Evolutionary conservation across 1,140 invertebrate genomes (phyloP).

Genomic region (Steinernema feltiae): DNA sequence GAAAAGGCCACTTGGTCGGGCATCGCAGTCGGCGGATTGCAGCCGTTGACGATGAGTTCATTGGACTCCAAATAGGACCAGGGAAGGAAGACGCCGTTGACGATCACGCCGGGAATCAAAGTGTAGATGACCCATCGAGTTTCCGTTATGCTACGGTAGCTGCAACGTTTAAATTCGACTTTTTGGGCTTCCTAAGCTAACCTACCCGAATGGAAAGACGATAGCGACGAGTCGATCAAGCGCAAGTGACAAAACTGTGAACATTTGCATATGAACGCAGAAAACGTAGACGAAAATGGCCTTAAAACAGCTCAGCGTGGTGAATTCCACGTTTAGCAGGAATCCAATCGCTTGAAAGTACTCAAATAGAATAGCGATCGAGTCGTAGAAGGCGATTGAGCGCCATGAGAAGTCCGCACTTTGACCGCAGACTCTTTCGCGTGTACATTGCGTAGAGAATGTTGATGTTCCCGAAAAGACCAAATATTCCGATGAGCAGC

Average conservation of each 20-base stretch:
- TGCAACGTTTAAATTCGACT: no score
- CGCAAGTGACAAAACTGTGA: background rate
- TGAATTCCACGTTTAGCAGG: background rate
- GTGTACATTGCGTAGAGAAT: background rate
- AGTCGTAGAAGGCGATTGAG: background rate
- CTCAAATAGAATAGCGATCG: background rate
- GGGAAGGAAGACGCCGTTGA: background rate
- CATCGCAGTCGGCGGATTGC: background rate
- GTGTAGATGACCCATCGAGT: background rate
- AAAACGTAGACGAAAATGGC: background rate
- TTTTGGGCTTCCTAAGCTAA: no score
- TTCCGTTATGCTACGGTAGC: background rate
- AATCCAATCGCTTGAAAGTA: background rate
- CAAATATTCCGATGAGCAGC: background rate
- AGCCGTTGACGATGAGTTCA: background rate
- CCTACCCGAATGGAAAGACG: background rate
- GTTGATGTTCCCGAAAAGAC: background rate
- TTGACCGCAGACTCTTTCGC: background rate
- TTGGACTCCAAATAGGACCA: background rate
- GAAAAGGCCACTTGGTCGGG: background rate
- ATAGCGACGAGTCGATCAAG: background rate
- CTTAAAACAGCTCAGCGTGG: background rate
- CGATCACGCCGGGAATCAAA: background rate
- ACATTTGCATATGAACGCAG: background rate
- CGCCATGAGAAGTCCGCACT: background rate